A percentile compares a stretch with the other conserved stretches of the same genome.
Evolutionary conservation across 2,113 vertebrate genomes (phyloP).

Genomic region (Erpornis zantholeuca): DNA sequence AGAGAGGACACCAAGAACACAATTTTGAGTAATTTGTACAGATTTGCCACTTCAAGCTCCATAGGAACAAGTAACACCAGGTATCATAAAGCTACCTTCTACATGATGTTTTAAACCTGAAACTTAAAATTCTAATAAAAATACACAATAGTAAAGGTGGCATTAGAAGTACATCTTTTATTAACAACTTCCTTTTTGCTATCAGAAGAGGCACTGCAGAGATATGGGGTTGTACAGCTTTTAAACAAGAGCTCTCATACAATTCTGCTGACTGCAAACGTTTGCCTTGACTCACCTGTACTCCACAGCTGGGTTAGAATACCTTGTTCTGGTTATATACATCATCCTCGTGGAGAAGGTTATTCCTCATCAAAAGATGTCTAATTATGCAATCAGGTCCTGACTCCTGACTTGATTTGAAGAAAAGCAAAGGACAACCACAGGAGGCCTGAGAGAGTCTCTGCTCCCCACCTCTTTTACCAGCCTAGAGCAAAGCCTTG

Average conservation of each 20-base stretch:
- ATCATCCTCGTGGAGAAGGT: not conserved
- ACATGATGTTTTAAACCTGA: not conserved
- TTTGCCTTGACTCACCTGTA: not conserved
- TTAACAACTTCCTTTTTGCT: not conserved
- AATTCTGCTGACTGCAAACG: not conserved
- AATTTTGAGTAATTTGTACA: not conserved
- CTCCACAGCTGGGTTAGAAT: not conserved
- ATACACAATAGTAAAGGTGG: not conserved
- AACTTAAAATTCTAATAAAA: not conserved
- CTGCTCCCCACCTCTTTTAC: not conserved
- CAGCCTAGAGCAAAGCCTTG: not conserved
- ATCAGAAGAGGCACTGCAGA: not conserved
- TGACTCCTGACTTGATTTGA: not conserved
- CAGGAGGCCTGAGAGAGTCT: not conserved
- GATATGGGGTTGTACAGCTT: not conserved
- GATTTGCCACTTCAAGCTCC: not conserved
- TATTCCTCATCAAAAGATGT: not conserved
- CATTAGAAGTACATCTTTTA: not conserved
- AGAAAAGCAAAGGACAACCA: not conserved
- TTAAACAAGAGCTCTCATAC: not conserved
- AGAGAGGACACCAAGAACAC: not conserved
- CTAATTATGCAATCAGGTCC: not conserved
- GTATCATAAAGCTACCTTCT: not conserved
- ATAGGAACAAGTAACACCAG: not conserved
- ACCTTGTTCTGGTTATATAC: not conserved